Base-by-base conservation (phyloP, 2,797 vertebrate species). In the Simalia tracyae region DNA sequence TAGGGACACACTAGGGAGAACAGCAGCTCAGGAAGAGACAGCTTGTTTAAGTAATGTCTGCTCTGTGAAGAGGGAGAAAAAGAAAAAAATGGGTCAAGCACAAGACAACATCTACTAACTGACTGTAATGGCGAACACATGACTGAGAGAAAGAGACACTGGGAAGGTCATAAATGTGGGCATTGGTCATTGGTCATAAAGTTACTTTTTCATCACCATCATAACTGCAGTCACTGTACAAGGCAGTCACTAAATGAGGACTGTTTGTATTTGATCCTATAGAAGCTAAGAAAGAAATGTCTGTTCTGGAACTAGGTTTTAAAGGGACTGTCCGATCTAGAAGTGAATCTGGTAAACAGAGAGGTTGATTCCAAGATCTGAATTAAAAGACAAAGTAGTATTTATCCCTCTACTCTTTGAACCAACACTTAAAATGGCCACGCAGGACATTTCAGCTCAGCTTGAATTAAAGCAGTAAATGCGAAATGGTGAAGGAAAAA, bases 371-470 rank as follows among this genome's bases (percentile, higher is more conserved):
- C 68, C 31, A 72, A 72, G 6, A 8, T 36, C 6, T 36, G 68
- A 42, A 7, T 42, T 15, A 76, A 36, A 76, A 17, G 31, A 42
- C 68, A 36, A 36, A 36, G 68, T 76, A 76, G 68, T 19, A 76
- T 36, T 42, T 31, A 72, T 17, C 8, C 15, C 8, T 5, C 28
- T 14, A 36, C 24, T 12, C 22, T 61, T 36, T 76, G 46, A 60
- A 61, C 17, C 14, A 61, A 81, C 57, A 19, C 7, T 66, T 4
- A 84, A 42, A 61, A 22, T 36, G 15, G 68, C n/a, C 31, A 72
- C 8, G 31, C 94, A 95, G 10, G 9, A 91, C 90, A 88, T 92
- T 90, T 61, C 66, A 93, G 93, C 60, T 72, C 3, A 54, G 11
- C 91, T 87, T 84, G 85, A 66, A 93, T 93, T 92, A 90, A 87